Conservation (phyloP, 1,140 invertebrate species). For the Pogonus chalceus region DNA sequence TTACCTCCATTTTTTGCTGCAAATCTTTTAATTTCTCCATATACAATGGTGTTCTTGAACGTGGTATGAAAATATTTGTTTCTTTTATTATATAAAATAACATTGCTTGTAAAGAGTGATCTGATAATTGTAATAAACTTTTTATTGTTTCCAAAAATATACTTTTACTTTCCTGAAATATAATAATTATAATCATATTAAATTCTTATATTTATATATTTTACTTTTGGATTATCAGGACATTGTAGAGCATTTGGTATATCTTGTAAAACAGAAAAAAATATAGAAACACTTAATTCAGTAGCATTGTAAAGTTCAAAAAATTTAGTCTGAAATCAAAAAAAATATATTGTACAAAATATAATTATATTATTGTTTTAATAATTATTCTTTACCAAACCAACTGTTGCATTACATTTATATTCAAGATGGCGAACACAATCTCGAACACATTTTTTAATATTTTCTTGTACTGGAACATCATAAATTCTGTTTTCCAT, state of each 20-base stretch:
- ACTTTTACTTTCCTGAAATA: too few species aligned
- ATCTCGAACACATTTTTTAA: slow-evolving; percentile 35
- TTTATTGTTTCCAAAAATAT: too few species aligned
- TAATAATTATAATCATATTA: too few species aligned
- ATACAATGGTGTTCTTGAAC: neutral
- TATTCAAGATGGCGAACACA: slow-evolving; percentile 31
- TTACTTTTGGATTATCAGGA: too few species aligned
- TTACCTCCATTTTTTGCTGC: slow-evolving; percentile 8
- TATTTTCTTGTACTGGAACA: slow-evolving; percentile 35
- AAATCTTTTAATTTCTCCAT: slow-evolving; percentile 7
- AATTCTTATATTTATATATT: too few species aligned
- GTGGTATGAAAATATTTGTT: neutral
- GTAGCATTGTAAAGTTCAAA: slow-evolving; percentile 1
- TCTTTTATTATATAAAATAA: neutral
- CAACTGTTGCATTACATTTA: slow-evolving; percentile 22
- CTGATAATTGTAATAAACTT: too few species aligned
- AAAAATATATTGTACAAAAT: slow-evolving; percentile 7
- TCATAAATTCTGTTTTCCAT: slow-evolving; percentile 38
- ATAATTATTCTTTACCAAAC: slow-evolving; percentile 17
- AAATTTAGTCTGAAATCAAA: neutral
- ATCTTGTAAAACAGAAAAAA: slow-evolving; percentile 9
- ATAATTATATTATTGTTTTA: slow-evolving; percentile 8
- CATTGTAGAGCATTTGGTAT: slow-evolving; percentile 8
- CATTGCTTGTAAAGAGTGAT: too few species aligned
- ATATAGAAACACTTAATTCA: slow-evolving; percentile 7